Evolutionary conservation across 1,140 invertebrate species (phyloP), one percentile per base, ranked within the genome.

Genomic region (Zeugodacus cucurbitae): DNA sequence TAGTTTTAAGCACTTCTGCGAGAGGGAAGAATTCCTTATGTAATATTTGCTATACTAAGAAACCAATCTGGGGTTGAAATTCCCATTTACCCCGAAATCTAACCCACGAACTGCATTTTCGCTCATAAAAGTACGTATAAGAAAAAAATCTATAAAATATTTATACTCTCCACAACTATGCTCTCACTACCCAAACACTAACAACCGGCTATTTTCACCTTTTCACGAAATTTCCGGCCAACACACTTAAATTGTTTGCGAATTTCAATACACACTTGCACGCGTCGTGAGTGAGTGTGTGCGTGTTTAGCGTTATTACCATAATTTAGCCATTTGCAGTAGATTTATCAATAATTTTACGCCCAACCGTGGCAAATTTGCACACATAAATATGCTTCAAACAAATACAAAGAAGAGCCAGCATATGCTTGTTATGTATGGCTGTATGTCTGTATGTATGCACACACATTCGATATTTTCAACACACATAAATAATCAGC

Each of bases 341-440:
- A 48, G n/a, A 82, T 82, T 82, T 82, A 82, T 82, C 74, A 82
- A 82, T 82, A 82, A 82, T 82, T 82, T 82, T 48, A 70, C 37
- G 32, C 70, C 20, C 37, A 17, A 48, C 74, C 41, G 14, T 26
- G 70, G 70, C 70, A 74, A 37, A 41, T 74, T 41, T 41, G n/a
- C 14, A 20, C 64, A 67, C 4, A 67, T 29, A 74, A 20, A 20
- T 22, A 82, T n/a, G n/a, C n/a, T n/a, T n/a, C 10, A 48, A 10
- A 29, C 0, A 5, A 26, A 41, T 32, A 22, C 26, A 29, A 11
- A 29, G 10, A 17, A 37, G 11, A 6, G 4, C 20, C 5, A 37
- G 20, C 67, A 41, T 74, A 74, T 74, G 32, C n/a, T n/a, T n/a
- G n/a, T n/a, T n/a, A n/a, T n/a, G n/a, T n/a, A n/a, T n/a, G n/a